Evolutionary conservation across 2,113 vertebrate genomes (phyloP), one percentile per base, ranked within the genome.

Genomic region (Neomonachus schauinslandi): DNA sequence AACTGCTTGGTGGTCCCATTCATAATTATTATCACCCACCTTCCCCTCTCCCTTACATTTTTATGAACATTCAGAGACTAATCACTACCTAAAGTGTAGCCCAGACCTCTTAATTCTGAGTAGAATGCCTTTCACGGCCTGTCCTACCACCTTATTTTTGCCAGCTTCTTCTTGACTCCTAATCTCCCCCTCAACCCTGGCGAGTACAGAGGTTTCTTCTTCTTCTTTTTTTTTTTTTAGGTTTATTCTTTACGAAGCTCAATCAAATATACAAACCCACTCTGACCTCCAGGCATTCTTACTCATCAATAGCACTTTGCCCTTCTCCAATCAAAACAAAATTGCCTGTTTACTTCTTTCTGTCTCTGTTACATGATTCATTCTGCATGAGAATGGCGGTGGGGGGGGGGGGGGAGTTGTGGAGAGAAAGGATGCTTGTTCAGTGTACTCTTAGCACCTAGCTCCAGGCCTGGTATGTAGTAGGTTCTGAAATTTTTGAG

Each of bases 101-200:
- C 59, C 57, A 55, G 21, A 24, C 6, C 2, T 28, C 67, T 53
- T 46, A 42, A 39, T 28, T 36, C n/a, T 49, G 65, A 81, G 9
- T 8, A 18, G 7, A 39, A 51, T 3, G 21, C 6, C 31, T 76
- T 53, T 49, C n/a, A 42, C 19, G 12, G 33, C 33, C 21, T 36
- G 28, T 33, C 59, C 26, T 8, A 14, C 1, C 36, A 28, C 4
- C 28, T 65, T 36, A 21, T 12, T 36, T 36, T 61, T 5, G 53
- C 24, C 1, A 26, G 51, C 14, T 82, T 80, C 21, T n/a, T 59
- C 86, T 46, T 36, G 18, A 39, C 26, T 4, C 31, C 55, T 51
- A 12, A 26, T 72, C 1, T 55, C 22, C 33, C 16, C 12, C 15
- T 21, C 11, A 14, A 13, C 11, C 4, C 81, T 1, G 0, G 4